phyloP scores from a whole-genome alignment of 2,797 vertebrate genomes.

The Coregonus sp. region DNA sequence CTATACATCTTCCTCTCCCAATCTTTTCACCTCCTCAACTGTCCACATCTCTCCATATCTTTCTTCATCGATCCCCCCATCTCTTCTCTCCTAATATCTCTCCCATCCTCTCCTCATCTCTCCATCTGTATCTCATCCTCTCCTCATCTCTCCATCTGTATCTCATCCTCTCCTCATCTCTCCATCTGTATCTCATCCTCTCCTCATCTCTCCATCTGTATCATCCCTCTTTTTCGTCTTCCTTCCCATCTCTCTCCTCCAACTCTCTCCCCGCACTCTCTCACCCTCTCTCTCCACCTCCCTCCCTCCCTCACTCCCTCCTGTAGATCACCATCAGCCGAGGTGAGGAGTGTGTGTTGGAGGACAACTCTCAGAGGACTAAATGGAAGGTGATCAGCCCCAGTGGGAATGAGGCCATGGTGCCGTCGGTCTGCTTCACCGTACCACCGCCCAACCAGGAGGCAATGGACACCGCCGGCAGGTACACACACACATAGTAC shows the following conservation, averaged over 20 bases:
- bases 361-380: slow-evolving; percentile 95
- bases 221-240: no score
- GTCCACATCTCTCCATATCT: no score
- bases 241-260: background rate
- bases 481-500: slow-evolving; percentile 66
- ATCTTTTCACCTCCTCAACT: no score
- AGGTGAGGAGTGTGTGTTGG: slow-evolving; percentile 95
- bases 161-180: no score
- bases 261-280: background rate
- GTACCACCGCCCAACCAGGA: slow-evolving; percentile 93
- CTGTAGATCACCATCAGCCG: slow-evolving; percentile 91
- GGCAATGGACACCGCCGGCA: slow-evolving; percentile 87
- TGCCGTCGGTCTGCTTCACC: slow-evolving; percentile 95
- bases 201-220: no score
- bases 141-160: no score
- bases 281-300: background rate
- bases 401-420: slow-evolving; percentile 97
- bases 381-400: slow-evolving; percentile 99
- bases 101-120: no score
- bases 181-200: fast-evolving
- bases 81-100: background rate
- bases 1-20: no score
- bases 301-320: background rate
- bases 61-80: background rate
- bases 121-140: no score